Evolutionary conservation across 2,888 invertebrate species (phyloP), one percentile per base, ranked within the genome.

Genomic region (Netelia virgata): DNA sequence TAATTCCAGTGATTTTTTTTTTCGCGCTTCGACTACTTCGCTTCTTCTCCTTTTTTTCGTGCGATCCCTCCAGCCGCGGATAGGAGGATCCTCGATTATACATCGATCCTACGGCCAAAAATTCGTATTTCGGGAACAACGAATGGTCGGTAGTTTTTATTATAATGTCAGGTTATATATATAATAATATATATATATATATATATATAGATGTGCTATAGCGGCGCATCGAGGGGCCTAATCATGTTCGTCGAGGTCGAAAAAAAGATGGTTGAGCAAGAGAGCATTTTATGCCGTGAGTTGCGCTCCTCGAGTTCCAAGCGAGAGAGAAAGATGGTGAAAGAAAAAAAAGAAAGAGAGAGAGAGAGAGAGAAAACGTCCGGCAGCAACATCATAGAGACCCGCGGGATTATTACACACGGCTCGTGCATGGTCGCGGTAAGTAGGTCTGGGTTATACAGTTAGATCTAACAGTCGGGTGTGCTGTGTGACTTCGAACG

Each of bases 371-470:
- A 83, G 55, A 66, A 61, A 59, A 69, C 41, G 55, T 57, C 41
- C 53, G 77, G 78, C 53, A 69, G 77, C 59, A 59, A 73, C 69
- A 66, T 82, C 77, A 74, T 83, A 74, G 80, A 59, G 78, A 74
- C 66, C 53, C 28, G 20, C 64, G 20, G 72, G 76, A 10, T 36
- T 74, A 69, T 74, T 55, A 41, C 63, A 55, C 55, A 70, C 63
- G 61, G 14, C 57, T 16, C 69, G 77, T 50, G 57, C 69, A 69
- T 72, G 72, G 16, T 23, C 47, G 50, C 85, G 77, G 85, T 88
- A 93, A 93, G 92, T 92, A 93, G 93, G 93, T 89, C 92, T 91
- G 90, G 91, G 91, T 92, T 93, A 93, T 93, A 93, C 93, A 92
- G 93, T 93, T 93, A 93, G 90, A 89, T 89, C 89, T 91, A 92